Evolutionary conservation across 1,140 invertebrate species (phyloP).

Genomic region (Helicoverpa armigera): DNA sequence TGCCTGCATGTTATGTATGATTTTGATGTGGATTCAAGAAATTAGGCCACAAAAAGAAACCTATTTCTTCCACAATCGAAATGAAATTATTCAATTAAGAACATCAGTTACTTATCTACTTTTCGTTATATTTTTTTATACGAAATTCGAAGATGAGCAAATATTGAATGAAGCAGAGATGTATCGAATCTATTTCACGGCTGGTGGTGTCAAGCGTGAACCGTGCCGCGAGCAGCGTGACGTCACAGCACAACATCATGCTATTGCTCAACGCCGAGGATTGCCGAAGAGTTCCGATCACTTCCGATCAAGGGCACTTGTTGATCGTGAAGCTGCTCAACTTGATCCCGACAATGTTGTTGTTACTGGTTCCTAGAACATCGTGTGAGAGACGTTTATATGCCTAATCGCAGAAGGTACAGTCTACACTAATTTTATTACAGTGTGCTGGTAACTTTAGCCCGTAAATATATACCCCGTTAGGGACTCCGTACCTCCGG

Average conservation of each 20-base stretch:
- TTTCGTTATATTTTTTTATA: background rate
- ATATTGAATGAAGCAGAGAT: slow-evolving; percentile 4
- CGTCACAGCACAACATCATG: background rate
- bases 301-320: background rate
- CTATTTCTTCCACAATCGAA: too few species aligned
- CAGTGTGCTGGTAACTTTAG: background rate
- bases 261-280: background rate
- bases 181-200: slow-evolving; percentile 20
- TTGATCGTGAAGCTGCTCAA: background rate
- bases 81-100: too few species aligned
- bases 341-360: background rate
- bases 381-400: background rate
- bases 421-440: background rate
- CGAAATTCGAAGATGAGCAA: background rate
- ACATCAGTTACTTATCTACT: too few species aligned
- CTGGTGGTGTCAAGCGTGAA: background rate
- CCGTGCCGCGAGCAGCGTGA: slow-evolving; percentile 1
- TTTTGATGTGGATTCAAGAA: too few species aligned
- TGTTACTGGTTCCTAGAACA: background rate
- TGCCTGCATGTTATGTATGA: too few species aligned
- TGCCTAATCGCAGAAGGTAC: background rate
- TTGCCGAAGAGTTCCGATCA: background rate
- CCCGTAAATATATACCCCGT: background rate
- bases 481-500: too few species aligned
- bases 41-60: too few species aligned